phyloP scores from a whole-genome alignment of 92 coral and sea anemone genomes.

The Zoanthus sociatus region DNA sequence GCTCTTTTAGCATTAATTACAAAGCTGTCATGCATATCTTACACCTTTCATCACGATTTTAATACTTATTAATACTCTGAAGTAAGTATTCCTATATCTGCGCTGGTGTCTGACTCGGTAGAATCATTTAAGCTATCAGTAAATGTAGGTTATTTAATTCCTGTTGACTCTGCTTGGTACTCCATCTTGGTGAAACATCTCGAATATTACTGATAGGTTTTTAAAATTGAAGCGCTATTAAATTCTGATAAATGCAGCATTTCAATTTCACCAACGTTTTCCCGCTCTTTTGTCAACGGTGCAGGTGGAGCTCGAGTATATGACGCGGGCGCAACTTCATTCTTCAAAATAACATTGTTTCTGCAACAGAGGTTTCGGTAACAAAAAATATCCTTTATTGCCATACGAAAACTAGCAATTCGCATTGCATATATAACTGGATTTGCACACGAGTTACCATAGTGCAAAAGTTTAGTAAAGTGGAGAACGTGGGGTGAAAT shows the following conservation, averaged over 20 bases:
- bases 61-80: too few relatives aligned
- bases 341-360: background rate
- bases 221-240: background rate
- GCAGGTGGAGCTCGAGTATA: background rate
- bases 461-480: constrained; percentile 36
- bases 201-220: too few relatives aligned
- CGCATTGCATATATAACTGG: constrained; percentile 41
- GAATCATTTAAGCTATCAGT: too few relatives aligned
- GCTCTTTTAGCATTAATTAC: too few relatives aligned
- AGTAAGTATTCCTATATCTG: too few relatives aligned
- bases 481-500: constrained; percentile 23
- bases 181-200: too few relatives aligned
- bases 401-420: constrained; percentile 30
- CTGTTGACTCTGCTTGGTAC: too few relatives aligned
- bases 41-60: too few relatives aligned
- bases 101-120: too few relatives aligned
- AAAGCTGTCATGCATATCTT: too few relatives aligned
- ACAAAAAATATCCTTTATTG: constrained; percentile 15
- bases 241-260: background rate
- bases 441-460: constrained; percentile 39
- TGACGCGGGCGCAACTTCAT: constrained; percentile 4
- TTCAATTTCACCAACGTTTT: background rate
- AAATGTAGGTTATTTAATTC: too few relatives aligned
- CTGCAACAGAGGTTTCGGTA: background rate
- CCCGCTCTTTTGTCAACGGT: background rate